Base-by-base conservation (phyloP, 2,888 invertebrate species). In the Calameuta filiformis region DNA sequence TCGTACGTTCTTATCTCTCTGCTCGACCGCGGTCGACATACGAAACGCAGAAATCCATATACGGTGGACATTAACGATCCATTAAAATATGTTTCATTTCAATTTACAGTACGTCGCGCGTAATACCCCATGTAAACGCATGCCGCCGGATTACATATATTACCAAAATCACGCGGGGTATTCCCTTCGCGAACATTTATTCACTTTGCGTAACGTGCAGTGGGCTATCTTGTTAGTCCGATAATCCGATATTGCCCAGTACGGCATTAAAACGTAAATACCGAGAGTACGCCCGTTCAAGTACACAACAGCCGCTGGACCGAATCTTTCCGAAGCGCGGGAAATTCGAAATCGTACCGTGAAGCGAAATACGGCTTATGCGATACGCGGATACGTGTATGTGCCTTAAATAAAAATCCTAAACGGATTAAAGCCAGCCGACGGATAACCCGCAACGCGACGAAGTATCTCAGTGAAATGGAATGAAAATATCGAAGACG, bases 1-100 rank as follows among this genome's bases (percentile, higher is more conserved):
- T 78, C 83, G 82, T 85, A 87, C 87, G 87, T 87, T 88, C 87
- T 88, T 87, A 86, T 87, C 86, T 86, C 23, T 23, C 40, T 56
- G 4, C 4, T 23, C 4, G 15, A 15, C 12, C 71, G 71, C 23
- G 12, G 12, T 71, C 33, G 30, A 4, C 9, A 71, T 71, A 1
- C 15, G 71, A 12, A 12, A 15, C 71, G 11, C 71, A 11, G 30
- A 11, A 12, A 31, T 12, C 1, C 40, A 56, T 56, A 56, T 23
- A 23, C 23, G 23, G 23, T 23, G 23, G 40, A 23, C 23, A 15
- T 11, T 30, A 31, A 33, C 71, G 71, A 31, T 56, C 31, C 71
- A 30, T 71, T 33, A 31, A 73, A 35, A 73, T 73, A 35, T 35
- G 34, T 35, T 35, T 23, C 11, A 73, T 73, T 73, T 73, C 74